Conservation (phyloP, 2,113 vertebrate genomes). For the Saccopteryx bilineata region DNA sequence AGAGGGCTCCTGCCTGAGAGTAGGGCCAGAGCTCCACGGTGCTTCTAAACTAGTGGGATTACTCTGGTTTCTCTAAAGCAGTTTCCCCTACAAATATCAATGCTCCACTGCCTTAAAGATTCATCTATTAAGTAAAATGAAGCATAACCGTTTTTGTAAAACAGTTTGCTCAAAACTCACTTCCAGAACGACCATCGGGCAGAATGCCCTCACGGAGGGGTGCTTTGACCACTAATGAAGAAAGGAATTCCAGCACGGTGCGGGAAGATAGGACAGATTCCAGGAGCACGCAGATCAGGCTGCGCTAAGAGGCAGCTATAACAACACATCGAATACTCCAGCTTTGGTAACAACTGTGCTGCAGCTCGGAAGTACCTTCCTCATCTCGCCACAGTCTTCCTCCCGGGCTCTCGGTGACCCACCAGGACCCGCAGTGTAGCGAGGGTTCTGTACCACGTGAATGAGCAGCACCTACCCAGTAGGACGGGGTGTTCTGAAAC, state of each 20-base stretch:
- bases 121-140: background rate
- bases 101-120: background rate
- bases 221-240: too few species aligned
- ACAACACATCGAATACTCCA: too few species aligned
- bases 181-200: background rate
- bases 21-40: accelerated
- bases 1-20: accelerated
- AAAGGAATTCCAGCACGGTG: too few species aligned
- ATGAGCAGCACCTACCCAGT: conserved; percentile 92
- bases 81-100: background rate
- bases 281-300: too few species aligned
- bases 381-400: accelerated
- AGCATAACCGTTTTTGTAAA: background rate
- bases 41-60: background rate
- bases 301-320: too few species aligned
- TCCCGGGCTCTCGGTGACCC: background rate
- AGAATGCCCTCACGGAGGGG: background rate
- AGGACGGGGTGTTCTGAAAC: conserved; percentile 94
- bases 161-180: background rate
- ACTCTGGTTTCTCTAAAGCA: background rate
- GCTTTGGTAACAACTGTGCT: too few species aligned
- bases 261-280: too few species aligned
- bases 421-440: accelerated
- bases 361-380: background rate
- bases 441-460: background rate